Base-by-base conservation (phyloP, 64 coral and sea anemone species). In the Montipora sp. region DNA sequence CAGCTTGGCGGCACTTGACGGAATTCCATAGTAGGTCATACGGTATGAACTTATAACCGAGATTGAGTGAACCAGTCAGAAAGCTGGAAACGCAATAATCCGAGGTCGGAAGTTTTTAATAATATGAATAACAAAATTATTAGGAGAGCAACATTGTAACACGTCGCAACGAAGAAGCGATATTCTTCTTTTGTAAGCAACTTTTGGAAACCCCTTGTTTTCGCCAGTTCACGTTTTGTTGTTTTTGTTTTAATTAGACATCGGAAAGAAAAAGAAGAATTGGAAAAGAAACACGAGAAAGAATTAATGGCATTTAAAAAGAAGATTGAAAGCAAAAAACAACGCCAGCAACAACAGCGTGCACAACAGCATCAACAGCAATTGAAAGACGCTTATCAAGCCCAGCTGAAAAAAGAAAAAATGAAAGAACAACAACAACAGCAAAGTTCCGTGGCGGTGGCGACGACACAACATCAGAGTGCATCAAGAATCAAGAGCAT, bases 261-360 rank as follows among this genome's bases (percentile, higher is more conserved):
- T 20, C 89, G 68, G 5, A 94, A 80, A 89, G 95, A 98, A 66
- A 88, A 53, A 66, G 92, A 98, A 74, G 95, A 98, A 12, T 14
- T 98, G 44, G 92, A 94, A 70, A 87, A 88, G 80, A 85, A 22
- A 74, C 95, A 98, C 8, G 95, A 98, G 16, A 98, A 98, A 83
- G 95, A 98, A 20, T 46, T 94, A 8, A 24, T 48, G 6, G 47
- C 16, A 66, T 92, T 98, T 0, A 91, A 75, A n/a, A 98, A 94
- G 49, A 98, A 92, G 69, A 51, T 94, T 5, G 95, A 98, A 89
- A 24, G 3, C 14, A 72, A 70, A 24, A 98, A 87, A 87, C 73
- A 53, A 43, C 87, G 81, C 13, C 61, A 80, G 51, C 93, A 94
- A 10, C 78, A 77, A 1, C 79, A 87, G 7, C 78, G 93, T 5